Base-by-base conservation (phyloP, 64 coral and sea anemone species). In the Acropora tenuis region DNA sequence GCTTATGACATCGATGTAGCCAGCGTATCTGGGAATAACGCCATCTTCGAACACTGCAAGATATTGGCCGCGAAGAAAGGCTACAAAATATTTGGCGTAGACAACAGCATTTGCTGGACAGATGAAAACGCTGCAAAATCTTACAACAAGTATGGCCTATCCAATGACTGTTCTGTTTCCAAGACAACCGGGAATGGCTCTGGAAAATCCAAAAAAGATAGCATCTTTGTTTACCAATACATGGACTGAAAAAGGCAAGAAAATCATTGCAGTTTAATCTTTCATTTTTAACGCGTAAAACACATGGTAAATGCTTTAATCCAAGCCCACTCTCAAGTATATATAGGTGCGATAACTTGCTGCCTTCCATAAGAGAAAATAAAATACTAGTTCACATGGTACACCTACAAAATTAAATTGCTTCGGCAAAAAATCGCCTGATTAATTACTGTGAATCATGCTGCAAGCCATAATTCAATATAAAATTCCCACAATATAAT, bases 171-270 rank as follows among this genome's bases (percentile, higher is more conserved):
- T 7, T 48, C 43, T 48, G 13, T 84, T 41, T 48, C 43, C 81
- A 71, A 84, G 67, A 4, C 3, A 16, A 48, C 1, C 11, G 81
- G 81, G 11, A 30, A 84, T 48, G 81, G 81, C 0, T 10, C 44
- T 67, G 81, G 81, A 46, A 48, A 69, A 17, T 58, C 46, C 1
- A 84, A 10, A 5, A 48, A 84, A 18, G 43, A 43, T 19, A 18
- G 63, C 81, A 71, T 84, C 60, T 84, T 84, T 71, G 81, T 84
- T 8, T 84, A 84, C 9, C 60, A 43, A 2, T 48, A 67, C 9
- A 1, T 1, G 6, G 59, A 66, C 65, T 83, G 19, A 83, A 13
- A 30, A 43, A 66, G 50, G 50, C 42, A 19, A 12, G 13, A 63
- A 10, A 15, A 18, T 13, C 3, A 63, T 18, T 10, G 30, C 30